Conservation (phyloP, 2,797 vertebrate species). For the Ctenopoma kingsleyae region DNA sequence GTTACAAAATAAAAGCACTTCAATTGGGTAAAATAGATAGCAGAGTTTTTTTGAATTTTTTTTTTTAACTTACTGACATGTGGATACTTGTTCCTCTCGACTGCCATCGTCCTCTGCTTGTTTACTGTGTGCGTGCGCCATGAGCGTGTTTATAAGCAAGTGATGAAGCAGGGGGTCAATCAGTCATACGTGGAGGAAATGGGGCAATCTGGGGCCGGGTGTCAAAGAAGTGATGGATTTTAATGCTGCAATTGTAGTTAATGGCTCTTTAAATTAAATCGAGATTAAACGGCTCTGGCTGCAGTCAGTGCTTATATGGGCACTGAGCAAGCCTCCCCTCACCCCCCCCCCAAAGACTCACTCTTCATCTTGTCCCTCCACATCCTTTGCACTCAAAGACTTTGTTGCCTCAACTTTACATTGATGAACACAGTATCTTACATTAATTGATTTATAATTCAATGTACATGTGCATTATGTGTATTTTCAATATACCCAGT, state of each 20-base stretch:
- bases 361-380: conserved; percentile 29
- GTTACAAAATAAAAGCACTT: conserved; percentile 49
- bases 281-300: conserved; percentile 82
- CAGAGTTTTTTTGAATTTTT: neutral
- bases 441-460: conserved; percentile 17
- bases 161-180: conserved; percentile 75
- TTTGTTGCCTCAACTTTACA: conserved; percentile 62
- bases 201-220: conserved; percentile 82
- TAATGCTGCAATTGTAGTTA: conserved; percentile 86
- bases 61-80: neutral
- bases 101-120: neutral
- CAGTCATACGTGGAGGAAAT: conserved; percentile 82
- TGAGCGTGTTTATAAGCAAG: conserved; percentile 64
- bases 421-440: conserved; percentile 2
- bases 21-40: conserved; percentile 11
- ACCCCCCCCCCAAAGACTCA: too few species aligned
- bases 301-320: conserved; percentile 62
- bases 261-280: conserved; percentile 88
- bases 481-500: conserved; percentile 25
- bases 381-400: conserved; percentile 52
- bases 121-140: neutral
- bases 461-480: conserved; percentile 4
- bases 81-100: conserved; percentile 5
- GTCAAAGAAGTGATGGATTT: conserved; percentile 86
- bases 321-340: conserved; percentile 28